phyloP scores from a whole-genome alignment of 2,888 invertebrate species.

The Leptinotarsa tumamoca region DNA sequence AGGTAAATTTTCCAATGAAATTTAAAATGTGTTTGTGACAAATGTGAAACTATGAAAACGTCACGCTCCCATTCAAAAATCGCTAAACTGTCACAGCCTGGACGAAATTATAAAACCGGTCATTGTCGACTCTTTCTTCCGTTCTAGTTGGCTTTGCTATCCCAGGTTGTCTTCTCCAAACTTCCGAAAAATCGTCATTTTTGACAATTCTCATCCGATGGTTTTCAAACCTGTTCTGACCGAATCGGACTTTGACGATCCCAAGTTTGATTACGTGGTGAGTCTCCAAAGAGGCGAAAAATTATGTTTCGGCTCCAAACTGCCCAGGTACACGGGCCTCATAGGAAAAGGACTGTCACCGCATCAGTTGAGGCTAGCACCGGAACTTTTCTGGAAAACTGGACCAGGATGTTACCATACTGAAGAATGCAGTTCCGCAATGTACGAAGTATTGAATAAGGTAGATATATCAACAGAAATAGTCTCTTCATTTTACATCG shows the following conservation, averaged over 20 bases:
- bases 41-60: no score
- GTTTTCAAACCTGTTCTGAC: background rate
- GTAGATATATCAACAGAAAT: slow-evolving; percentile 36
- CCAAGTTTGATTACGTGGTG: slow-evolving; percentile 60
- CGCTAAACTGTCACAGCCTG: no score
- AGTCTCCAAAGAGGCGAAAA: slow-evolving; percentile 53
- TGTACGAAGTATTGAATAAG: slow-evolving; percentile 54
- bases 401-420: slow-evolving; percentile 54
- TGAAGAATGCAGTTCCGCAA: slow-evolving; percentile 52
- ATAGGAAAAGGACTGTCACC: slow-evolving; percentile 57
- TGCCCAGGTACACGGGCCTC: slow-evolving; percentile 53
- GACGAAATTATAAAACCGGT: no score
- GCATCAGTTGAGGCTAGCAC: slow-evolving; percentile 53
- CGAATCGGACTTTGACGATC: slow-evolving; percentile 30
- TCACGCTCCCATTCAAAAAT: no score
- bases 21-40: no score
- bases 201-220: background rate
- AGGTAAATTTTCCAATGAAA: no score
- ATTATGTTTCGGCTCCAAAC: slow-evolving; percentile 60
- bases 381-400: slow-evolving; percentile 47
- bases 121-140: no score
- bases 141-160: no score
- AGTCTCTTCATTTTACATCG: no score
- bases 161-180: background rate
- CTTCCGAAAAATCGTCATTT: background rate